Evolutionary conservation across 2,888 invertebrate genomes (phyloP), one percentile per base, ranked within the genome.

Genomic region (Thumatha senex): DNA sequence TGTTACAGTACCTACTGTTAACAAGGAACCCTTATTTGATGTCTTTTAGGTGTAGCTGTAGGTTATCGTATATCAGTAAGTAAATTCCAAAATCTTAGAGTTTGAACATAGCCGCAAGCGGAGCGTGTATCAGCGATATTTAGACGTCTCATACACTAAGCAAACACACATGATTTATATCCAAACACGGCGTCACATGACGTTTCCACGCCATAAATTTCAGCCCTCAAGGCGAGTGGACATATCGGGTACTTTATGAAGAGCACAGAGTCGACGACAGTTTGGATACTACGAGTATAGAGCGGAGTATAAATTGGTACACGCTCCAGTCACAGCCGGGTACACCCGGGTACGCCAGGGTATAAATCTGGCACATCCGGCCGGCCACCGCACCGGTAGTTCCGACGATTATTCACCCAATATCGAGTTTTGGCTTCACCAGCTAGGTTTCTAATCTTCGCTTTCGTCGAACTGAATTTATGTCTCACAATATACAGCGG

Each of bases 401-500:
- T 85, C 82, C 82, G 81, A 88, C 91, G 84, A 90, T 91, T 89
- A 91, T 89, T 91, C 90, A 91, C 83, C 88, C 88, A 90, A 89
- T 90, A 91, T 91, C 91, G 89, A 89, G 89, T 90, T 90, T 89
- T 89, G 87, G 89, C 89, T 87, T 86, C 85, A 89, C 86, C 89
- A 82, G 84, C 86, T 84, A 80, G 77, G 77, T 67, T 78, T 74
- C 86, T 87, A 89, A 89, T 90, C 90, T 90, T 89, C 79, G 84
- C 82, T 85, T 84, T 84, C 84, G 81, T 78, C 82, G 82, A 68
- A 74, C 67, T 71, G 70, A 72, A 87, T 88, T 87, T 89, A 88
- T 89, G 84, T 70, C 59, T 66, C 49, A 54, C 55, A 42, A 51
- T 59, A 59, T 68, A 68, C 46, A 66, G 65, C 55, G 56, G 55